Evolutionary conservation across 1,140 invertebrate species (phyloP).

Genomic region (Eriocheir sinensis): DNA sequence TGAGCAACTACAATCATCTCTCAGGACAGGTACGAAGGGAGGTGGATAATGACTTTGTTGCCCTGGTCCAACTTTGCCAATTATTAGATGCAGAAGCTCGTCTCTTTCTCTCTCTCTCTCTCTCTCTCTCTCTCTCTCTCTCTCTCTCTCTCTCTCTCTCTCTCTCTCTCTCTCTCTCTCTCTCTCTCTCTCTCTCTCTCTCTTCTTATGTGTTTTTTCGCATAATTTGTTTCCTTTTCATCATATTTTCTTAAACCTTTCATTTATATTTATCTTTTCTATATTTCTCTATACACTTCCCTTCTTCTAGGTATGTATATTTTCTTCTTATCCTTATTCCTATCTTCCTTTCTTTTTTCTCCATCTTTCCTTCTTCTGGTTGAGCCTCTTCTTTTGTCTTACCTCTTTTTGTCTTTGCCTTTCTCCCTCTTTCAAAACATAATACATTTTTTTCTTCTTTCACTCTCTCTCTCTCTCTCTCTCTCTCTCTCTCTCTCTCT

Average conservation of each 20-base stretch:
- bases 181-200: background rate
- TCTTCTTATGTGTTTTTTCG: background rate
- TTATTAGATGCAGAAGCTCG: too few relatives aligned
- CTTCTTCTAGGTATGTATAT: background rate
- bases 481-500: background rate
- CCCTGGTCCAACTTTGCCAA: too few relatives aligned
- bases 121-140: slow-evolving; percentile 9
- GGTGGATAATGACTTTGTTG: too few relatives aligned
- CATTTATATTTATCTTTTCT: background rate
- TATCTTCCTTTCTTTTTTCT: background rate
- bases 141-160: slow-evolving; percentile 8
- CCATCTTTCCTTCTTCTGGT: background rate
- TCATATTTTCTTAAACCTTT: background rate
- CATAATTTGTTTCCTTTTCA: background rate
- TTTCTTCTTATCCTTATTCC: background rate
- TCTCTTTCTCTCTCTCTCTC: background rate
- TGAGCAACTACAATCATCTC: too few relatives aligned
- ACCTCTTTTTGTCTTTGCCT: too few relatives aligned
- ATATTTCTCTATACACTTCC: background rate
- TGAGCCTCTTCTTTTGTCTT: background rate
- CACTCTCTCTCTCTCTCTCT: background rate
- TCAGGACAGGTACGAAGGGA: too few relatives aligned
- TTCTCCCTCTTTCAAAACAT: too few relatives aligned
- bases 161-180: slow-evolving; percentile 36
- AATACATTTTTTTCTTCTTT: too few relatives aligned